Evolutionary conservation across 2,113 vertebrate species (phyloP).

Genomic region (Tyrannus savana): DNA sequence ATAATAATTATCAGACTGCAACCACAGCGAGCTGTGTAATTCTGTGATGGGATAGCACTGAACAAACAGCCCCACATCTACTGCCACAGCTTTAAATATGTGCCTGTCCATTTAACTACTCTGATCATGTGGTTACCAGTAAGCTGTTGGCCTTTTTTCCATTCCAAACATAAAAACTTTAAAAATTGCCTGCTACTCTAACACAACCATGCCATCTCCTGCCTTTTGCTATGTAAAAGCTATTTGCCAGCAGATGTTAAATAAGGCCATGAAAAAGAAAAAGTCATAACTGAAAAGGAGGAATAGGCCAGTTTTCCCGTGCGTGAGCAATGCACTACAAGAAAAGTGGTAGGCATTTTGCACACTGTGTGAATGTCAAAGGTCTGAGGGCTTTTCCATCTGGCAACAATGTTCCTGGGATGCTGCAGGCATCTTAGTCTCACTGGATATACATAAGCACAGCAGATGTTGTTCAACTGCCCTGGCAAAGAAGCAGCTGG

Average conservation of each 20-base stretch:
- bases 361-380: background rate
- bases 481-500: background rate
- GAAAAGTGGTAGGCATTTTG: background rate
- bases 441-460: background rate
- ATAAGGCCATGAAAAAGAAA: constrained; percentile 5
- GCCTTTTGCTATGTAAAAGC: constrained; percentile 45
- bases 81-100: constrained; percentile 76
- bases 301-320: background rate
- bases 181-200: constrained; percentile 36
- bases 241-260: constrained; percentile 5
- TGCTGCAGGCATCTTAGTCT: background rate
- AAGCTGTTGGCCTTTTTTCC: constrained; percentile 17
- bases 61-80: constrained; percentile 74
- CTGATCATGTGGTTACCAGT: constrained; percentile 63
- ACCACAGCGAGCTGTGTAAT: constrained; percentile 82
- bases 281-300: background rate
- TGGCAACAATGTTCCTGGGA: background rate
- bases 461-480: background rate
- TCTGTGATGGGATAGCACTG: constrained; percentile 76
- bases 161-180: constrained; percentile 39
- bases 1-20: constrained; percentile 96
- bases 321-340: accelerated
- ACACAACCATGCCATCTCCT: background rate
- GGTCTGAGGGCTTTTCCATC: background rate
- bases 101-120: constrained; percentile 70